These are phyloP conservation scores for Pipistrellus pipistrellus DNA, from an alignment of 2,797 vertebrate species.

Conservation along the genomic window DNA sequence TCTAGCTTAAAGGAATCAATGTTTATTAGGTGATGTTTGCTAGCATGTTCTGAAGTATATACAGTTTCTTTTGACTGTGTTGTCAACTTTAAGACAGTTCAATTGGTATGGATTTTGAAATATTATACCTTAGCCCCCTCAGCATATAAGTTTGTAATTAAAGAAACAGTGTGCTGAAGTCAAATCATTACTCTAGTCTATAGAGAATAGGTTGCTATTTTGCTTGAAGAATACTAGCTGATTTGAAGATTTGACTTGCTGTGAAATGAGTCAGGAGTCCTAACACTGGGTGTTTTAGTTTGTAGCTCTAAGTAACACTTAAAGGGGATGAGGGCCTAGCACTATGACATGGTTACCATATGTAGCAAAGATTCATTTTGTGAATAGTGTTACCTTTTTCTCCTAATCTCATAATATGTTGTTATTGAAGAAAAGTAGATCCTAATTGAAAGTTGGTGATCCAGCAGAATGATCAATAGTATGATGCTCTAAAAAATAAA, in stretches of 20 bases:
- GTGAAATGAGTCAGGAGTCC: conserved; percentile 14
- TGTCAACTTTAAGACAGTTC: conserved; percentile 73
- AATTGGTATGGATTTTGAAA: conserved; percentile 64
- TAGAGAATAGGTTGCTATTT: conserved; percentile 34
- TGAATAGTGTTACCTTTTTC: conserved; percentile 65
- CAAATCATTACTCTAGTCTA: not conserved
- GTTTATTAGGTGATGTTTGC: conserved; percentile 80
- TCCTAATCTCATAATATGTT: conserved; percentile 72
- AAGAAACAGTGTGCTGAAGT: conserved; percentile 69
- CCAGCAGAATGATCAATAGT: conserved; percentile 69
- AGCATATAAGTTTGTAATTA: conserved; percentile 67
- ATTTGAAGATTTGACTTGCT: conserved; percentile 56
- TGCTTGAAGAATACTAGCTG: conserved; percentile 3
- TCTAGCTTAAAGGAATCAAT: conserved; percentile 81
- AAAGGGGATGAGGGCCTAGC: conserved; percentile 20
- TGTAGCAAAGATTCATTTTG: conserved; percentile 59
- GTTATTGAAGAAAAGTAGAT: conserved; percentile 72
- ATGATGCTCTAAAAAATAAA: conserved; percentile 28
- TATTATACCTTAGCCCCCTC: conserved; percentile 6
- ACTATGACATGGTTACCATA: conserved; percentile 29
- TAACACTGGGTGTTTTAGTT: not conserved
- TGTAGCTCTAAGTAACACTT: conserved; percentile 26
- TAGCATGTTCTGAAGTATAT: conserved; percentile 72
- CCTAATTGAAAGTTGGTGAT: conserved; percentile 77
- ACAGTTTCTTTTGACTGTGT: conserved; percentile 70